These are phyloP conservation scores for Hypocryptadius cinnamomeus DNA, from an alignment of 2,113 vertebrate species.

Conservation along the genomic window DNA sequence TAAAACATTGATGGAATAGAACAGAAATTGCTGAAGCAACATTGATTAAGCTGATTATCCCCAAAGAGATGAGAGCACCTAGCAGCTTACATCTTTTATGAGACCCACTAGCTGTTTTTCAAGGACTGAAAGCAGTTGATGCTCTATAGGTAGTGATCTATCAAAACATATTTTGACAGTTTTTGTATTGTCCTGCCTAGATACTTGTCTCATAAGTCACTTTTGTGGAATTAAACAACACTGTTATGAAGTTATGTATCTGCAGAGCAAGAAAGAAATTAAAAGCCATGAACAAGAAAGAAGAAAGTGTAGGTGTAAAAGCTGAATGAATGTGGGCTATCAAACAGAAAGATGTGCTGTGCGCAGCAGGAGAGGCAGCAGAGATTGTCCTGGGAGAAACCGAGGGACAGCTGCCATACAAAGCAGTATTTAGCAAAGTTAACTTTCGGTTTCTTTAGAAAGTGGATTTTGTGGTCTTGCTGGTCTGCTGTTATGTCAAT, in stretches of 20 bases:
- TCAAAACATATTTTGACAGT: not conserved
- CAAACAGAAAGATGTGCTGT: not conserved
- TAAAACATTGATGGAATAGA: not conserved
- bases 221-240: not conserved
- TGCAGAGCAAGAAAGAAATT: not conserved
- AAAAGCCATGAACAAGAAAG: not conserved
- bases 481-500: constrained; percentile 32
- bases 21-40: not conserved
- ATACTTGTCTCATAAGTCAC: not conserved
- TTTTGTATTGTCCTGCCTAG: not conserved
- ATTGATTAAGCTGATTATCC: not conserved
- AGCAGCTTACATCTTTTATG: not conserved
- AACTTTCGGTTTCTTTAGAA: not conserved
- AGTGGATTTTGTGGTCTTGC: constrained; percentile 22
- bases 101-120: not conserved
- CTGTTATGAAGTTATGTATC: not conserved
- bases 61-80: not conserved
- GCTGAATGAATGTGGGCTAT: not conserved
- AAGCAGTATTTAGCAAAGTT: not conserved
- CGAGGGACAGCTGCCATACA: not conserved
- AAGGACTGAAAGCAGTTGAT: not conserved
- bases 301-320: not conserved
- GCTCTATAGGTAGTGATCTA: not conserved
- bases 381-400: not conserved
- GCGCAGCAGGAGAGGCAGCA: not conserved